Percentiles rank a stretch among this genome's conserved stretches.
These are phyloP conservation scores for Eledone cirrhosa DNA, from an alignment of 2,888 invertebrate genomes.

Conservation along the genomic window DNA sequence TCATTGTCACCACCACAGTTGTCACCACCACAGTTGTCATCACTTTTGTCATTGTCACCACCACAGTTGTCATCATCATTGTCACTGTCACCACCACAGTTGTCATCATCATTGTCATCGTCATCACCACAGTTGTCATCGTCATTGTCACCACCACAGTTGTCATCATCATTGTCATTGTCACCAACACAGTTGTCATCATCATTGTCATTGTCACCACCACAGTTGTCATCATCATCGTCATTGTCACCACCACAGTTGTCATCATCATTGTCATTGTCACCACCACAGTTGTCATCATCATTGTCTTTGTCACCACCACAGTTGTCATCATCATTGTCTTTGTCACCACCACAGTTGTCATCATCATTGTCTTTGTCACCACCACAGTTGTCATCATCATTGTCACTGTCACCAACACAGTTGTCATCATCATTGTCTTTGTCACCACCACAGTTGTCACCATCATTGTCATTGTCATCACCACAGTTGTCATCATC, in stretches of 20 bases:
- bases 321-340: not conserved
- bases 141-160: not conserved
- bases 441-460: not conserved
- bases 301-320: not conserved
- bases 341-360: not conserved
- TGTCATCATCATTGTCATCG: constrained; percentile 6
- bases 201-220: not conserved
- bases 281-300: too few species aligned
- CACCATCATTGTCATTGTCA: not conserved
- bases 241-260: not conserved
- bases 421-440: too few species aligned
- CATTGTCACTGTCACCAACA: too few species aligned
- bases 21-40: too few species aligned
- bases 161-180: not conserved
- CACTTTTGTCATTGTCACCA: too few species aligned
- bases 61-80: not conserved
- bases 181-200: too few species aligned
- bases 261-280: not conserved
- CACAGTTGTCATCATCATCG: not conserved
- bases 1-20: too few species aligned
- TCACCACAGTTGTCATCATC: not conserved
- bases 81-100: not conserved
- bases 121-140: not conserved
- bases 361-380: not conserved
- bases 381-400: not conserved